A percentile compares a stretch with the other conserved stretches of the same genome.
Conservation (phyloP, 2,113 vertebrate genomes). For the Osmerus mordax region DNA sequence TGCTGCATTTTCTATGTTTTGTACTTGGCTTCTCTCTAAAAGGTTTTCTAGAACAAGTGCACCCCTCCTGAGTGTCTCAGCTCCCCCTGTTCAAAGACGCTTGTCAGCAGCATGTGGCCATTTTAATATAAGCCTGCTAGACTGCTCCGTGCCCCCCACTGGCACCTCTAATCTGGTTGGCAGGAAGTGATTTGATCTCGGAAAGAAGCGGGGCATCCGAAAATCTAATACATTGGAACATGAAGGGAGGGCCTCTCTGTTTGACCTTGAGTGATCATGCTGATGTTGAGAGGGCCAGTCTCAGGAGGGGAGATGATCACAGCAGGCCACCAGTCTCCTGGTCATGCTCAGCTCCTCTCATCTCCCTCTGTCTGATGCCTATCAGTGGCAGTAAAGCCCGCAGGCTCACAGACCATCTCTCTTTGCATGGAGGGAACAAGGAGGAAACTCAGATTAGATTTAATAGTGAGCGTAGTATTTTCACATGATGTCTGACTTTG, state of each 20-base stretch:
- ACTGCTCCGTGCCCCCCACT: constrained; percentile 23
- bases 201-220: constrained; percentile 41
- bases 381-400: constrained; percentile 15
- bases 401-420: neutral
- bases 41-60: constrained; percentile 12
- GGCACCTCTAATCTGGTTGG: constrained; percentile 45
- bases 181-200: constrained; percentile 60
- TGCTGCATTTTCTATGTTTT: constrained; percentile 20
- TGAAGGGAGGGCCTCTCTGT: constrained; percentile 35
- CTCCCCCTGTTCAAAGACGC: constrained; percentile 35
- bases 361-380: constrained; percentile 33
- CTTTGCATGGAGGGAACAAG: neutral
- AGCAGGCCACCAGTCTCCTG: constrained; percentile 44
- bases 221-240: constrained; percentile 44
- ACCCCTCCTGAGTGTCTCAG: constrained; percentile 13
- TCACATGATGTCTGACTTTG: too few relatives aligned
- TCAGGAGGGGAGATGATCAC: constrained; percentile 33
- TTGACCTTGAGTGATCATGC: constrained; percentile 50
- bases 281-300: constrained; percentile 22
- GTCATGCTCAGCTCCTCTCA: constrained; percentile 40
- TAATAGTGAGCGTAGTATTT: too few relatives aligned
- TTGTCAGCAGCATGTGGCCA: constrained; percentile 44
- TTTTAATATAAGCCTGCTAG: constrained; percentile 47
- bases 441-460: too few relatives aligned
- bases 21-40: constrained; percentile 19